Evolutionary conservation across 2,888 invertebrate species (phyloP).

Genomic region (Machimus atricapillus): DNA sequence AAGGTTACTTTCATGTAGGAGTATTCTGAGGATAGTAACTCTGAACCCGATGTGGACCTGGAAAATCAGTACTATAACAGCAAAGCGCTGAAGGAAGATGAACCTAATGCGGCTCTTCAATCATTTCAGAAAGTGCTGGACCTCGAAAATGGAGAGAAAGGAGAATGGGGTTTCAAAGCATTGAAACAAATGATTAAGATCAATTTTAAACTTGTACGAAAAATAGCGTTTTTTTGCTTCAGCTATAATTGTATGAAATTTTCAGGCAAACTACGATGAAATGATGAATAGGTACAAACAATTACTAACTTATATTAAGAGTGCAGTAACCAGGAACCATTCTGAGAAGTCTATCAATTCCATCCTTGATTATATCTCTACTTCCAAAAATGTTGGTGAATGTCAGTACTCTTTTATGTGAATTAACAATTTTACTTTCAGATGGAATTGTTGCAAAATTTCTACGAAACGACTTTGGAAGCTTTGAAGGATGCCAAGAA

Average conservation of each 20-base stretch:
- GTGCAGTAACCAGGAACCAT: conserved; percentile 98
- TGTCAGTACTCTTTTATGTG: not conserved
- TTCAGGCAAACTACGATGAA: conserved; percentile 87
- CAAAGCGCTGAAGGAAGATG: conserved; percentile 97
- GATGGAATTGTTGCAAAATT: conserved; percentile 98
- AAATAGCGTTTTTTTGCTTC: not conserved
- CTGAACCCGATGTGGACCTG: conserved; percentile 98
- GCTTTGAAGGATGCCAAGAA: conserved; percentile 98
- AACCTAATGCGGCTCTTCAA: conserved; percentile 87
- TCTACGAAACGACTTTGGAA: conserved; percentile 96
- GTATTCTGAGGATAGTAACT: conserved; percentile 98
- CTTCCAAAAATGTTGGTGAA: conserved; percentile 91
- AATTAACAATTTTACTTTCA: conserved; percentile 56
- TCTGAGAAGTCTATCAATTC: conserved; percentile 99
- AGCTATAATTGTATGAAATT: not conserved
- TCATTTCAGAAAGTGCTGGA: conserved; percentile 97
- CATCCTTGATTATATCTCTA: conserved; percentile 98
- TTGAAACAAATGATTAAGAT: conserved; percentile 99
- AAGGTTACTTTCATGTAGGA: conserved; percentile 68
- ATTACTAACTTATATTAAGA: conserved; percentile 96
- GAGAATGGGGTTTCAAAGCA: conserved; percentile 99
- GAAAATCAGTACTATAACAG: conserved; percentile 99
- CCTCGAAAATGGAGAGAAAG: conserved; percentile 96
- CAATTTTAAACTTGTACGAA: conserved; percentile 90
- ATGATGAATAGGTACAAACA: conserved; percentile 97